Conservation (phyloP, 2,888 invertebrate genomes). For the Ischnus inquisitorius region DNA sequence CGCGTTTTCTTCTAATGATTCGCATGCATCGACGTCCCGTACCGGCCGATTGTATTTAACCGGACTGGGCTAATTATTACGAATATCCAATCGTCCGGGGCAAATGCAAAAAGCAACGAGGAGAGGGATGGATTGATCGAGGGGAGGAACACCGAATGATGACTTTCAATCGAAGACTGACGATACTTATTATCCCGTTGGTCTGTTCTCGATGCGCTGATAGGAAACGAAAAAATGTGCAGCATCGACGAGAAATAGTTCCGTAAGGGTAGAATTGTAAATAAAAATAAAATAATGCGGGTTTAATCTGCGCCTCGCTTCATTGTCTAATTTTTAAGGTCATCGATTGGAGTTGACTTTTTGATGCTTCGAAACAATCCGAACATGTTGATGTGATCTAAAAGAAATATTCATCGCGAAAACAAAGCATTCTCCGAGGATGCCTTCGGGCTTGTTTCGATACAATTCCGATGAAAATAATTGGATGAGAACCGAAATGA, state of each 20-base stretch:
- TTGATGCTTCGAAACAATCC: background rate
- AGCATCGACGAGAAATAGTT: background rate
- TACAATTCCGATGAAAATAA: too few relatives aligned
- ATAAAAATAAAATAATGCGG: too few relatives aligned
- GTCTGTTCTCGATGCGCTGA: background rate
- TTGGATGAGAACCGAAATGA: background rate
- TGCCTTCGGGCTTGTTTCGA: background rate
- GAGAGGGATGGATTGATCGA: constrained; percentile 32
- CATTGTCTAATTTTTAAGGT: too few relatives aligned
- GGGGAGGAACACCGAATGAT: constrained; percentile 39
- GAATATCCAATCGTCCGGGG: constrained; percentile 59
- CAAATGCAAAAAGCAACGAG: background rate
- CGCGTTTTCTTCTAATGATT: constrained; percentile 54
- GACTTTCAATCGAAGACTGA: constrained; percentile 41
- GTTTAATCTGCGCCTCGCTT: too few relatives aligned
- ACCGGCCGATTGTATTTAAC: constrained; percentile 33
- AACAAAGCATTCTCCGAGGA: too few relatives aligned
- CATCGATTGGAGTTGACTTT: background rate
- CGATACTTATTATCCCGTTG: background rate
- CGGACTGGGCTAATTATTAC: constrained; percentile 67
- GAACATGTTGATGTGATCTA: too few relatives aligned
- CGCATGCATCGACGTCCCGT: constrained; percentile 14
- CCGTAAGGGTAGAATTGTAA: too few relatives aligned
- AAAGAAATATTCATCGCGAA: background rate
- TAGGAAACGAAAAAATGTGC: background rate